Base-by-base conservation (phyloP, 1,140 invertebrate genomes). In the Saccostrea cuccullata region DNA sequence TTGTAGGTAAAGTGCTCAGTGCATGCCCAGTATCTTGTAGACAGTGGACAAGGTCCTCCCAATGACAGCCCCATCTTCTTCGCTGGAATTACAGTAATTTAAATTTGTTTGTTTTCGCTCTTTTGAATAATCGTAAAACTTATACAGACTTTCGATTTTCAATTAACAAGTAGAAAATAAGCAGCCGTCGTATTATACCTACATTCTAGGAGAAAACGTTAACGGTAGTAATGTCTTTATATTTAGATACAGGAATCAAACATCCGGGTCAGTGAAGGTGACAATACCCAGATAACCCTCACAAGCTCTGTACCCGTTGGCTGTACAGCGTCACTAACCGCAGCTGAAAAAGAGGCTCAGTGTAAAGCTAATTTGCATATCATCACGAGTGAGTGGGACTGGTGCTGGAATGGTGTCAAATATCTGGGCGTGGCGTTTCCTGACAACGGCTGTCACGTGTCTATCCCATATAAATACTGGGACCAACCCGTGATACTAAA, bases 351-450 rank as follows among this genome's bases (percentile, higher is more conserved):
- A 36, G 70, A 77, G 70, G 26, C 70, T 77, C 70, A 77, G 26
- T 77, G 70, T 15, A 77, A 77, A 30, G 70, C 70, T 77, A 30
- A 77, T 77, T 77, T 77, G 70, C 70, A 77, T 77, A 77, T 77
- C 11, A 36, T 77, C 70, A 77, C 70, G 12, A 77, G 70, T 77
- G 70, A 77, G 26, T 77, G 70, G 70, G 26, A 26, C 70, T 77
- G 70, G 70, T 77, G 70, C 30, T 40, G 70, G 70, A 77, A 40
- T 40, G 70, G 70, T 26, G 70, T 77, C 12, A 77, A 77, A 36
- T 30, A 77, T 26, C 70, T 77, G 26, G 26, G 70, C 70, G 26
- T 36, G 26, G 70, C 70, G 5, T 77, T 77, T 26, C 70, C 70
- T 77, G 70, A 77, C 26, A 77, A 77, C 9, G 70, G 70, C 11